Base-by-base conservation (phyloP, 2,888 invertebrate genomes). In the Tortrix viridana region DNA sequence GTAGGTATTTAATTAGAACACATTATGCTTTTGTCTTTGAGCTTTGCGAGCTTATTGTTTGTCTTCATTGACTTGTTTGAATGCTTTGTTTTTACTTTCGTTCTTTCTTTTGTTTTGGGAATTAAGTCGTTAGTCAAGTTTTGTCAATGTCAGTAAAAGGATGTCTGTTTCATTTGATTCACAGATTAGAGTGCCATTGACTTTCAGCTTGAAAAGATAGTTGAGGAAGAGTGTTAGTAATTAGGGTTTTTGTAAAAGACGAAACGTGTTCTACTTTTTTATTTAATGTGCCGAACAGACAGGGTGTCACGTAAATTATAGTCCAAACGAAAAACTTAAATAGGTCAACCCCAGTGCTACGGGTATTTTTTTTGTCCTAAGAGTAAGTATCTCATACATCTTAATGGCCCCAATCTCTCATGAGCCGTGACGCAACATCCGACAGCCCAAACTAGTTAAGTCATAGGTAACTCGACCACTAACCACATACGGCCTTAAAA, bases 391-490 rank as follows among this genome's bases (percentile, higher is more conserved):
- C 32, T 38, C 7, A 22, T 32, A 38, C 58, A 41, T 60, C 16
- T 41, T n/a, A 60, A 61, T 55, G 48, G n/a, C 16, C 16, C 16
- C 5, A 44, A 59, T 41, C 38, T 52, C 44, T 53, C n/a, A 20
- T n/a, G 60, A 32, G 32, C 12, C 20, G 9, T 49, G 55, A 61
- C 22, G 55, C 22, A 55, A 61, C 60, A 5, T 12, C 26, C 43
- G 32, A 20, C 20, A 4, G 12, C 2, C 26, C 23, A 43, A 41
- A 48, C 26, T 48, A 48, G 55, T 54, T 48, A 43, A 54, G 48
- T 38, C 41, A 49, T 50, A 59, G 48, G 26, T 48, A 46, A 57
- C n/a, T 38, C 38, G 53, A 55, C 19, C 55, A 48, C 53, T 14
- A 22, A 19, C 50, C 46, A 60, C 53, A 60, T 7, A 47, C 38